Evolutionary conservation across 2,888 invertebrate species (phyloP), one percentile per base, ranked within the genome.

Genomic region (Osedax frankpressi): DNA sequence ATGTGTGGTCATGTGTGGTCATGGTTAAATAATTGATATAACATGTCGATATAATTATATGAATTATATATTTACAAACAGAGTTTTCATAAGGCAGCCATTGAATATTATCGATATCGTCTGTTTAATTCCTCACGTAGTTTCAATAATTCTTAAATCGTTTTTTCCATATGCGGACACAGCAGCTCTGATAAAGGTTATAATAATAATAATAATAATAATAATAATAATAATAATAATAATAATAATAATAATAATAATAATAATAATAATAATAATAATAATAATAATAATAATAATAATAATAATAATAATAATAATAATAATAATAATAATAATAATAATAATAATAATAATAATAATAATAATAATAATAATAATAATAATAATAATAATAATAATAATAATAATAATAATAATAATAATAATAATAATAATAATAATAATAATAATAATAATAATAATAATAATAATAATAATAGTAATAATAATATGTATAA

Each of bases 61-160:
- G n/a, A n/a, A n/a, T n/a, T n/a, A n/a, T n/a, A n/a, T 73, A 79
- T 14, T 81, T 81, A 0, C 76, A 44, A 6, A 76, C 71, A 82
- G 81, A 74, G 70, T 79, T 14, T 76, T 76, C 24, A 82, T 83
- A 74, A 76, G 81, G 11, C 78, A 78, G 63, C 78, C 81, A 1
- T 77, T 83, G n/a, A 83, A 83, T 75, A 75, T 82, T 28, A 82
- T 83, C 44, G 83, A 83, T 74, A 75, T 82, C 0, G 76, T 83
- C 11, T 83, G 82, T 77, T 76, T 83, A 11, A 74, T 83, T 65
- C 82, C 82, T 0, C 82, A 82, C 72, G 78, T 81, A 28, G 79
- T 78, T 1, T 79, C 82, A 27, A 81, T 83, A 60, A 80, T 80
- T 62, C 75, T 83, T 24, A 79, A 79, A 26, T 78, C 79, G 77